Base-by-base conservation (phyloP, 2,888 invertebrate genomes). In the Dascillus cervinus region DNA sequence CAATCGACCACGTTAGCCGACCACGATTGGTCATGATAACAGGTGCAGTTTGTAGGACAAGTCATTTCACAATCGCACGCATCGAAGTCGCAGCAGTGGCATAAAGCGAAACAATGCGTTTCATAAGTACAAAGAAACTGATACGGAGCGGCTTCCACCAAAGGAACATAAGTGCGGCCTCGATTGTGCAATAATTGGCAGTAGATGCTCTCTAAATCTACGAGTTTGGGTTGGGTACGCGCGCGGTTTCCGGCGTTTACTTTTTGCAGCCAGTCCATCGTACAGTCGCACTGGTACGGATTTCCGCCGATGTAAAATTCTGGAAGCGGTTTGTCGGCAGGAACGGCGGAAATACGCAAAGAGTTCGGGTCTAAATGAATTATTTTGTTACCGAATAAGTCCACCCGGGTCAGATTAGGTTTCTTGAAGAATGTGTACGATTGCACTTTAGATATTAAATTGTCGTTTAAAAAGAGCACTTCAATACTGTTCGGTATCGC, bases 61-160 rank as follows among this genome's bases (percentile, higher is more conserved):
- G 84, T 86, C 82, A 88, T 88, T 71, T 90, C 85, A 67, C 90
- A 91, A 65, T 91, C 90, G 61, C 90, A 91, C 17, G 86, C 86
- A 55, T 88, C 88, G 58, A 86, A 91, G 61, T 89, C 88, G 63
- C 90, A 91, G 57, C 90, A 91, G 56, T 87, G 84, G 58, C 90
- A 91, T 41, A 85, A 65, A 3, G 87, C 83, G 60, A 87, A 87
- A 63, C 90, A 91, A 56, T 88, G 85, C 41, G 80, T 76, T 41
- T 83, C 79, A 60, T 89, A 89, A 58, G 82, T 80, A 65, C 88
- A 89, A 46, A 89, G 69, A 65, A 88, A 88, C 64, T 87, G 85
- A 54, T 83, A 81, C 21, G 85, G 77, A 6, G 82, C 79, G 9
- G 83, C 84, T 63, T 84, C 82, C 35, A 85, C 77, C 41, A 87